Evolutionary conservation across 2,113 vertebrate species (phyloP).

Genomic region (Lepidothrix coronata): DNA sequence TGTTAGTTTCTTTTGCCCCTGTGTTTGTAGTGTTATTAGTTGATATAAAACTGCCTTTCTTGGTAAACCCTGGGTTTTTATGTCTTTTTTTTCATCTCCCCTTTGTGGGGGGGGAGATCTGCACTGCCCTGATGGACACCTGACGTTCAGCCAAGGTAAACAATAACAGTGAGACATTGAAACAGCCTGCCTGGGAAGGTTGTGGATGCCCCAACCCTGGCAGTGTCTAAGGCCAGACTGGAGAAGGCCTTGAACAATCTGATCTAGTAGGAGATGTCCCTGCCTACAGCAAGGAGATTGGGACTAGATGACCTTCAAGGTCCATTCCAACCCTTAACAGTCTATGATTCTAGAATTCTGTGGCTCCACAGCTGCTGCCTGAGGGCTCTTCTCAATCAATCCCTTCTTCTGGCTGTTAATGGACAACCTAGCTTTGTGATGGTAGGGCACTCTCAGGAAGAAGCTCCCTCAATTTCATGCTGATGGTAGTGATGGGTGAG

Average conservation of each 20-base stretch:
- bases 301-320: neutral
- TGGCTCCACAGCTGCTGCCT: neutral
- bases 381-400: neutral
- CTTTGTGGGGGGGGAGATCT: too few relatives aligned
- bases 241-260: neutral
- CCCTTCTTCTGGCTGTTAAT: neutral
- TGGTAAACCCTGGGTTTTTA: too few relatives aligned
- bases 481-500: neutral
- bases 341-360: neutral
- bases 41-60: too few relatives aligned
- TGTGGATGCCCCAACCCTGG: neutral
- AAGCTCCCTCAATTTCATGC: fast-evolving
- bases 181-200: neutral
- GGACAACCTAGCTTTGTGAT: neutral
- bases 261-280: neutral
- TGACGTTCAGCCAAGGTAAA: too few relatives aligned
- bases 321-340: neutral
- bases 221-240: neutral
- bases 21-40: too few relatives aligned
- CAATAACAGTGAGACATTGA: neutral
- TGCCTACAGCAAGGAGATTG: fast-evolving
- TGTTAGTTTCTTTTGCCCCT: too few relatives aligned
- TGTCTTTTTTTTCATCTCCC: too few relatives aligned
- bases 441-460: neutral
- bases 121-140: too few relatives aligned